Evolutionary conservation across 1,140 invertebrate species (phyloP).

Genomic region (Aphelenchoides besseyi): DNA sequence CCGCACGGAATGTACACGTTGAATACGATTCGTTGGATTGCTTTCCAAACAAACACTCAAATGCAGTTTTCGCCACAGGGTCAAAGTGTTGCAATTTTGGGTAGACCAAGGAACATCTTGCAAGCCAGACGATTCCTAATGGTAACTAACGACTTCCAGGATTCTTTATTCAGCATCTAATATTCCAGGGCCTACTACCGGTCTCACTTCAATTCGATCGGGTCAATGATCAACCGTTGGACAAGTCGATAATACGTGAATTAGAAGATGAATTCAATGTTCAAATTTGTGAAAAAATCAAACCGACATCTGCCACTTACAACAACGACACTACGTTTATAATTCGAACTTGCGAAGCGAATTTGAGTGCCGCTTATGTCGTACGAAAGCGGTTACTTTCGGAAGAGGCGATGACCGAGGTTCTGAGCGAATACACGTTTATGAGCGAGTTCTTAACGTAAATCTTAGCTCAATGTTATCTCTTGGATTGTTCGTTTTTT

Average conservation of each 20-base stretch:
- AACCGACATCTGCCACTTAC: neutral
- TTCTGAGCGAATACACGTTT: slow-evolving; percentile 29
- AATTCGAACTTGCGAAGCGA: slow-evolving; percentile 35
- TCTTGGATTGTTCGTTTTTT: neutral
- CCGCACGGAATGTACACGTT: slow-evolving; percentile 33
- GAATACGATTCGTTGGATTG: slow-evolving; percentile 45
- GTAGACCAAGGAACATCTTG: slow-evolving; percentile 28
- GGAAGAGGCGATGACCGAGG: neutral
- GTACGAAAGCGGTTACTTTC: slow-evolving; percentile 17
- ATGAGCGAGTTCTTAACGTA: slow-evolving; percentile 28
- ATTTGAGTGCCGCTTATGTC: slow-evolving; percentile 17
- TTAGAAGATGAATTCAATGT: slow-evolving; percentile 36
- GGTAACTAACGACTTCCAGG: slow-evolving; percentile 5
- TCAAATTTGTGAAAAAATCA: slow-evolving; percentile 34
- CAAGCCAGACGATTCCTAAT: slow-evolving; percentile 38
- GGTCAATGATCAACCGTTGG: slow-evolving; percentile 5
- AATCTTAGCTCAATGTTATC: neutral
- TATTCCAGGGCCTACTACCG: slow-evolving; percentile 39
- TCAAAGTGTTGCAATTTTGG: slow-evolving; percentile 27
- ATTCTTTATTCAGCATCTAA: neutral
- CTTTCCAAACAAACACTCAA: slow-evolving; percentile 45
- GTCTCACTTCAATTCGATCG: slow-evolving; percentile 42
- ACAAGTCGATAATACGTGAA: neutral
- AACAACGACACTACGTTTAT: neutral
- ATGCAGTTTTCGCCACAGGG: slow-evolving; percentile 45